Base-by-base conservation (phyloP, 2,888 invertebrate genomes). In the Acholoe squamosa region DNA sequence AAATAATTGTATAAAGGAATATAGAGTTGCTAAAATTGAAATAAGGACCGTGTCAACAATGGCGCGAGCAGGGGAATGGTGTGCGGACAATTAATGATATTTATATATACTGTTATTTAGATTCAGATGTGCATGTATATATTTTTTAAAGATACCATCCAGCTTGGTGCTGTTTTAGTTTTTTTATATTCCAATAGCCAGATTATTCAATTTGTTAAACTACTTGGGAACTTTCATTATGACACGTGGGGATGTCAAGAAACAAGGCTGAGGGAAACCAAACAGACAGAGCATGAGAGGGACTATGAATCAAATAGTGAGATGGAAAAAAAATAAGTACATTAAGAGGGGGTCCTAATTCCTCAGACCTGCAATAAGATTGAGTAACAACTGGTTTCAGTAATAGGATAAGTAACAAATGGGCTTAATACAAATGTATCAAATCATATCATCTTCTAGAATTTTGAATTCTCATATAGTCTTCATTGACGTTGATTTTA, bases 301-400 rank as follows among this genome's bases (percentile, higher is more conserved):
- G 80, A 80, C 43, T 43, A 43, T 3, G 5, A 43, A 43, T 43
- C 3, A 43, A 43, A 43, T 43, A n/a, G 43, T 16, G 33, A 80
- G 80, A 80, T 80, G n/a, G n/a, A n/a, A n/a, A 19, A 80, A 80
- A 80, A 80, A 3, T 16, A 80, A 80, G 25, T 80, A 80, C 80
- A 80, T 80, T 33, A 80, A 80, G 43, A 31, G 19, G 22, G 80
- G 80, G 80, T 80, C 43, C 80, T n/a, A 80, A 25, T 33, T 80
- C 43, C 19, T 80, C 80, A 80, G 80, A 80, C 80, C 80, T 80
- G 80, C 33, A 80, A 80, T 7, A 5, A 61, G n/a, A 61, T 61
- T 61, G n/a, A 61, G 61, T 19, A 61, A 61, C 19, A n/a, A 61
- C 22, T 61, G 22, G 54, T 61, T 61, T 61, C n/a, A 61, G n/a